Conservation (phyloP, 2,888 invertebrate genomes). For the Epistrophe eligans region DNA sequence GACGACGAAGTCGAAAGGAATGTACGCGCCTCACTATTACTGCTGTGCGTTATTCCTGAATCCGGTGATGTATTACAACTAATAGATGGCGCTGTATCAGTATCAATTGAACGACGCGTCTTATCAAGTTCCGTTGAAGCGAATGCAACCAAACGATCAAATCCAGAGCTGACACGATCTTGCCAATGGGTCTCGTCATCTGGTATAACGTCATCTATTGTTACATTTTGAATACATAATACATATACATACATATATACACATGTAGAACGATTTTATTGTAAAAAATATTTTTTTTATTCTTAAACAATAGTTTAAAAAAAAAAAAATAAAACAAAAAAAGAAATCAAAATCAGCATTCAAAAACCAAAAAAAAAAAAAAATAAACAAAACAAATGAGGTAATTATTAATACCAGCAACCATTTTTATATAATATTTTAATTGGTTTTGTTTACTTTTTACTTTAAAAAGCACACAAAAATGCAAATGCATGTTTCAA, state of each 20-base stretch:
- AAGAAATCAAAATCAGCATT: constrained; percentile 50
- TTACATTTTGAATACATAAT: constrained; percentile 72
- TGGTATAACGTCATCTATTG: constrained; percentile 84
- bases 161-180: constrained; percentile 95
- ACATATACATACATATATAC: constrained; percentile 71
- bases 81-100: constrained; percentile 85
- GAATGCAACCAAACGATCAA: constrained; percentile 96
- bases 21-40: constrained; percentile 83
- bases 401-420: constrained; percentile 37
- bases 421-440: constrained; percentile 30
- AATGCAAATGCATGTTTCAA: constrained; percentile 40
- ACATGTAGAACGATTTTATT: constrained; percentile 60
- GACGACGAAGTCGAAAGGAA: constrained; percentile 85
- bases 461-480: not conserved
- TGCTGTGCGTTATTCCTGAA: constrained; percentile 92
- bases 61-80: constrained; percentile 94
- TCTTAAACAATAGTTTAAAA: constrained; percentile 40
- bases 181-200: constrained; percentile 95
- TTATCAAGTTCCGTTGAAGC: constrained; percentile 96
- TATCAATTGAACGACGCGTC: constrained; percentile 92
- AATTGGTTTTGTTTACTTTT: constrained; percentile 43
- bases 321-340: constrained; percentile 42
- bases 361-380: constrained; percentile 27
- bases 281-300: constrained; percentile 44
- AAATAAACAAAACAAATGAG: constrained; percentile 38